Base-by-base conservation (phyloP, 1,140 invertebrate species). In the Mycetomoellerius zeteki region DNA sequence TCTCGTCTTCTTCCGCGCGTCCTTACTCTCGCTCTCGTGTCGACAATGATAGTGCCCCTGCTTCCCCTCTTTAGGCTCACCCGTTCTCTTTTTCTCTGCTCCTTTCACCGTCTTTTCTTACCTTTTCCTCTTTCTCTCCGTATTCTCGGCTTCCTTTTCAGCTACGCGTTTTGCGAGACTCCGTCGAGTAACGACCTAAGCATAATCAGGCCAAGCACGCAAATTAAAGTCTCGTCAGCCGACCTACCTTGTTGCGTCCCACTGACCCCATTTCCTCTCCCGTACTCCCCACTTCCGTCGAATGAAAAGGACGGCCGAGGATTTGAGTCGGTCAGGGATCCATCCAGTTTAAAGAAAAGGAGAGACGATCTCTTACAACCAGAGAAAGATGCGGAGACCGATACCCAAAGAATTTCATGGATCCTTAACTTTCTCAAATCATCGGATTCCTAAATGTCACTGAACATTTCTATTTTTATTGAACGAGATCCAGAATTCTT, bases 221-320 rank as follows among this genome's bases (percentile, higher is more conserved):
- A 87, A 91, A 91, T 91, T 89, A 91, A 91, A 91, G 87, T 82
- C 88, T 89, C 80, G 67, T 85, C 88, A 73, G 75, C 33, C 80
- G 87, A 75, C 87, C 84, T 85, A 85, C 87, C 78, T 81, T 78
- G 50, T 43, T 52, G 85, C 89, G 94, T 92, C 92, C 94, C 87
- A 93, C 90, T 95, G 94, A 95, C 94, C 94, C 90, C 92, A 92
- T 93, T 94, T 93, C 90, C 73, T 85, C 67, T 84, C 47, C 50
- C 30, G 27, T 30, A 43, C 60, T 84, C 52, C 52, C 67, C 78
- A 47, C 67, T 72, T 47, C 69, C 43, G 37, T 60, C 37, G 19
- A 75, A 37, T 43, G 54, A 75, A 75, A 84, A 84, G 54, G 37
- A 84, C 27, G 80, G n/a, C 52, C 24, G 50, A 62, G 54, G 52